These are phyloP conservation scores for Amblyopsis hoosieri DNA, from an alignment of 2,797 vertebrate genomes.

Conservation along the genomic window DNA sequence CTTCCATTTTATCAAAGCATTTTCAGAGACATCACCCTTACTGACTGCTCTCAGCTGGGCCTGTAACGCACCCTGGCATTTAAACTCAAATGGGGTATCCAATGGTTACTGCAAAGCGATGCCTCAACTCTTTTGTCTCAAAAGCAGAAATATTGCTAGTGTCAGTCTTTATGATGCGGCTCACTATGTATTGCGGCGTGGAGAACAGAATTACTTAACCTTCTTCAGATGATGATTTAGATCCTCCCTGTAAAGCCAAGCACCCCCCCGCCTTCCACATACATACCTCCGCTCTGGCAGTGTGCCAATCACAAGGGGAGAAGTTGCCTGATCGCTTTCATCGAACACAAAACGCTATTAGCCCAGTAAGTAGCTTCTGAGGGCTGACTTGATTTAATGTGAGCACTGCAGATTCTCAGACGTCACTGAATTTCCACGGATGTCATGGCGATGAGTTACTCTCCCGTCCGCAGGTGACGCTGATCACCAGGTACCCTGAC, in stretches of 20 bases:
- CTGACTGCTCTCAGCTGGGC: constrained; percentile 43
- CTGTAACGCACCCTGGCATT: constrained; percentile 51
- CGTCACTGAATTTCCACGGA: constrained; percentile 48
- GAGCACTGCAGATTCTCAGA: constrained; percentile 70
- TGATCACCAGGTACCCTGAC: constrained; percentile 30
- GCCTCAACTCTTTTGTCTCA: constrained; percentile 53
- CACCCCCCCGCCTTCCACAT: constrained; percentile 24
- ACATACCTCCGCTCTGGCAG: constrained; percentile 2
- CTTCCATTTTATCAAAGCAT: constrained; percentile 62
- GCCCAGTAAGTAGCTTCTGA: constrained; percentile 62
- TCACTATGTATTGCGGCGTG: constrained; percentile 35
- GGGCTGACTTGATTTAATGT: constrained; percentile 69
- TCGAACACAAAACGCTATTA: constrained; percentile 79
- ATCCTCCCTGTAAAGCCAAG: constrained; percentile 59
- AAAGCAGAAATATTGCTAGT: neutral
- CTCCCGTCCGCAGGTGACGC: constrained; percentile 35
- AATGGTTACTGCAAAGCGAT: constrained; percentile 35
- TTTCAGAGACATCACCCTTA: constrained; percentile 50
- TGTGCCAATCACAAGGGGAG: constrained; percentile 44
- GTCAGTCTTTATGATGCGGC: constrained; percentile 36
- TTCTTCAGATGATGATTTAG: constrained; percentile 55
- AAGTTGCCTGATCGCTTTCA: constrained; percentile 59
- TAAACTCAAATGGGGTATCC: constrained; percentile 47
- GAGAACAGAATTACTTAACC: constrained; percentile 60
- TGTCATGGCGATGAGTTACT: constrained; percentile 52